Conservation (phyloP, 2,113 vertebrate genomes). For the Rhipidura dahli region DNA sequence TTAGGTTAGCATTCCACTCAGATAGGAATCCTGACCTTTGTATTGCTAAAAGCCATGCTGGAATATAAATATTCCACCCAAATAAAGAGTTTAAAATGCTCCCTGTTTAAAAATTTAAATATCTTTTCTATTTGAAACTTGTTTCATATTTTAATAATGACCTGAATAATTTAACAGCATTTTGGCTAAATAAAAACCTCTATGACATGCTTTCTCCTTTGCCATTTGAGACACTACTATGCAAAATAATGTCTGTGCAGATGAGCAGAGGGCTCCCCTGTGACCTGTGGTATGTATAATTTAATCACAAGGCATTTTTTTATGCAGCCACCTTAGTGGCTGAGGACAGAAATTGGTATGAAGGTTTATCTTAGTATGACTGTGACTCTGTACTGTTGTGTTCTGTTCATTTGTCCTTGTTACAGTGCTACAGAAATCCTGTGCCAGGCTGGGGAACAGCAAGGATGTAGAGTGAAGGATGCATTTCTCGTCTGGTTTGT, state of each 20-base stretch:
- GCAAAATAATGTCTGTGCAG: slow-evolving; percentile 12
- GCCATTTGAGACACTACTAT: slow-evolving; percentile 20
- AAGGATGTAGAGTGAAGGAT: background rate
- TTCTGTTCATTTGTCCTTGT: background rate
- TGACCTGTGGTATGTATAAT: background rate
- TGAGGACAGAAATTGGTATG: background rate
- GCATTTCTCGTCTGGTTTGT: background rate
- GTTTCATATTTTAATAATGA: slow-evolving; percentile 71
- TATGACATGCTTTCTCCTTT: slow-evolving; percentile 19
- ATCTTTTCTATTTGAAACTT: slow-evolving; percentile 58
- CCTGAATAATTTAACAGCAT: slow-evolving; percentile 72
- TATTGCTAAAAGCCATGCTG: slow-evolving; percentile 23
- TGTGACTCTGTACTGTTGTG: background rate
- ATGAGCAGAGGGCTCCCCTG: background rate
- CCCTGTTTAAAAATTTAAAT: slow-evolving; percentile 76
- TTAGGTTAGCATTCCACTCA: background rate
- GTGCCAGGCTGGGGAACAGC: too few species aligned
- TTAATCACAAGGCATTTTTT: background rate
- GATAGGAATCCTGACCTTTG: slow-evolving; percentile 26
- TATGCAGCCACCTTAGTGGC: background rate
- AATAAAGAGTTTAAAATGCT: slow-evolving; percentile 67
- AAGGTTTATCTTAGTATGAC: background rate
- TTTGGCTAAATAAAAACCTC: slow-evolving; percentile 39
- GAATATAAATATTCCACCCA: slow-evolving; percentile 38
- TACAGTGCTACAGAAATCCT: background rate